These are phyloP conservation scores for Sapajus apella DNA, from an alignment of 2,113 vertebrate genomes.

Conservation along the genomic window DNA sequence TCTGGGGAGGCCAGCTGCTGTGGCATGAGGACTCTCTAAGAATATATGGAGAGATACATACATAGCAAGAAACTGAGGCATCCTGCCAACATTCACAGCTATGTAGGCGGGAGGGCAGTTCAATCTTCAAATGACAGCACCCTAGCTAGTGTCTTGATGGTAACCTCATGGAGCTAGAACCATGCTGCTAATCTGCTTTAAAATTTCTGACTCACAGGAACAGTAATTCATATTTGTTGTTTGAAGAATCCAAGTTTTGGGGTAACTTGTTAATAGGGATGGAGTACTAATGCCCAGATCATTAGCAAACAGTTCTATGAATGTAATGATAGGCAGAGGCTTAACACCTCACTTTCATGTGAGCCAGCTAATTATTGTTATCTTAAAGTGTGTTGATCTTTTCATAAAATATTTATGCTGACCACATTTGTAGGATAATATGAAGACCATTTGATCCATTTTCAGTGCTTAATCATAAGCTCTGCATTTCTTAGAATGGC, in stretches of 20 bases:
- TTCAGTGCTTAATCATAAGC: not conserved
- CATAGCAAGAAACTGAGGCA: not conserved
- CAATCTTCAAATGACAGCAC: not conserved
- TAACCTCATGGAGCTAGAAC: not conserved
- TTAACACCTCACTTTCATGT: not conserved
- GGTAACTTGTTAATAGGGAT: not conserved
- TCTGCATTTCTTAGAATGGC: not conserved
- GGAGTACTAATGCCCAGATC: not conserved
- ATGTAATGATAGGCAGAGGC: not conserved
- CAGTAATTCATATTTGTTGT: not conserved
- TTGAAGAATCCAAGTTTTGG: not conserved
- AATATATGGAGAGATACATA: not conserved
- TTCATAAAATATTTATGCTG: not conserved
- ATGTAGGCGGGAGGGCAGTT: not conserved
- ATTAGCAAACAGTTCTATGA: not conserved
- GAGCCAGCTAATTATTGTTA: not conserved
- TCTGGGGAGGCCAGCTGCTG: not conserved
- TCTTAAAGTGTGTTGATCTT: not conserved
- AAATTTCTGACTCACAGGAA: not conserved
- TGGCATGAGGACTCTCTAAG: not conserved
- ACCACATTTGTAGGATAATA: not conserved
- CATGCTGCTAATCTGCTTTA: not conserved
- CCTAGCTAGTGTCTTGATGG: too few relatives aligned
- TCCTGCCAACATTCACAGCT: not conserved
- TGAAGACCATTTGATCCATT: not conserved